These are phyloP conservation scores for Diploscapter pachys DNA, from an alignment of 1,140 invertebrate species.

Conservation along the genomic window DNA sequence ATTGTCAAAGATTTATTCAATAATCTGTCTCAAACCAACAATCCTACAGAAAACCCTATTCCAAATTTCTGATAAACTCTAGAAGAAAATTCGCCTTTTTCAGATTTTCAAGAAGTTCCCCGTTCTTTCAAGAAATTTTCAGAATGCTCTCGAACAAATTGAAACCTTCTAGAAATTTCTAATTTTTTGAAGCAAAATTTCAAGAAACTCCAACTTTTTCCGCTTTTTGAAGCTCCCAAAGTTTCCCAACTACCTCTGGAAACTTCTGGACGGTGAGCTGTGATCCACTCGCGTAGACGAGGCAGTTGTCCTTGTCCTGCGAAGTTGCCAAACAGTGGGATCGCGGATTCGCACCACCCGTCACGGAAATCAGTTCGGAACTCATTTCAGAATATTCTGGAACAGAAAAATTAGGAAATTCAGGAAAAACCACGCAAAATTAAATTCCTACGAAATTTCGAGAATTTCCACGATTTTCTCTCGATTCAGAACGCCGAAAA, in stretches of 20 bases:
- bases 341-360: constrained; percentile 14
- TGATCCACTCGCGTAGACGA: constrained; percentile 14
- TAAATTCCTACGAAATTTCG: neutral
- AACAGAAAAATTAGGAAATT: neutral
- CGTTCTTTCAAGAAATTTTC: too few species aligned
- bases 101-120: too few species aligned
- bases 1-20: constrained; percentile 1
- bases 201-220: neutral
- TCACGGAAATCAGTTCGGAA: constrained; percentile 20
- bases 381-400: constrained; percentile 6
- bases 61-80: constrained; percentile 1
- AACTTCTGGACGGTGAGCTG: constrained; percentile 17
- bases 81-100: neutral
- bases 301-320: neutral
- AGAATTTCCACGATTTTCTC: too few species aligned
- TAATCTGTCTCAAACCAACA: neutral
- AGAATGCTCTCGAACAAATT: too few species aligned
- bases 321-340: constrained; percentile 18
- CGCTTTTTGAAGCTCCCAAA: neutral
- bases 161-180: too few species aligned
- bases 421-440: neutral
- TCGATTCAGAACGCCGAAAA: too few species aligned
- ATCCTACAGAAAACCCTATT: neutral
- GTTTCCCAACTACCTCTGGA: constrained; percentile 10
- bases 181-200: neutral